Conservation (phyloP, 2,888 invertebrate genomes). For the Philereme vetulata region DNA sequence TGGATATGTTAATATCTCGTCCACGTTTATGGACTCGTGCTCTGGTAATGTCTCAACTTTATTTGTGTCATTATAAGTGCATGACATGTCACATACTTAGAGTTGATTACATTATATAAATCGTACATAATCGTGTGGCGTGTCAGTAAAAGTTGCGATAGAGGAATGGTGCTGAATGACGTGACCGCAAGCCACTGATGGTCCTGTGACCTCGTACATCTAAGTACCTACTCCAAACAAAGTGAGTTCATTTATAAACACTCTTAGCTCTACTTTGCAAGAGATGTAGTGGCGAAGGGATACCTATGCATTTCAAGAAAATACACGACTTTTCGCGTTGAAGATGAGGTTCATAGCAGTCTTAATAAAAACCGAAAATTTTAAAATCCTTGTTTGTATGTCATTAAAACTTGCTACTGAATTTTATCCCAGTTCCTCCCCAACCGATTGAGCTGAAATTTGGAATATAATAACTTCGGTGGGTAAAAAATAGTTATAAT, state of each 20-base stretch:
- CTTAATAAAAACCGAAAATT: too few species aligned
- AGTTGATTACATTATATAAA: slow-evolving; percentile 47
- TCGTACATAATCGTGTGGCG: slow-evolving; percentile 44
- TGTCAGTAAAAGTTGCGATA: slow-evolving; percentile 36
- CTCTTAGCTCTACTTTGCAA: neutral
- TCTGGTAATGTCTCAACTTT: slow-evolving; percentile 16
- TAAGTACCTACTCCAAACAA: neutral
- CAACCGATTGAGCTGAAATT: too few species aligned
- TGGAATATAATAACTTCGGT: too few species aligned
- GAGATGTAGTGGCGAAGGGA: neutral
- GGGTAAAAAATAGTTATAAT: too few species aligned
- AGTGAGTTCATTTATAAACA: neutral
- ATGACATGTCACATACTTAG: slow-evolving; percentile 32
- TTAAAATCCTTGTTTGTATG: too few species aligned
- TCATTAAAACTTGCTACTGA: too few species aligned
- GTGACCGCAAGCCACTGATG: slow-evolving; percentile 7
- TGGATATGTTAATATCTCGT: slow-evolving; percentile 28
- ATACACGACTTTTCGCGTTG: too few species aligned
- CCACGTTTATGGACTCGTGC: slow-evolving; percentile 20
- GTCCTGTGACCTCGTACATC: neutral
- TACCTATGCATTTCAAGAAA: too few species aligned
- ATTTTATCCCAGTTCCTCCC: too few species aligned
- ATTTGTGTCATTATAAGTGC: slow-evolving; percentile 48
- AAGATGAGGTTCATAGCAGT: too few species aligned
- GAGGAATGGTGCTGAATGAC: slow-evolving; percentile 13